Conservation (phyloP, 2,888 invertebrate genomes). For the Allygus modestus region DNA sequence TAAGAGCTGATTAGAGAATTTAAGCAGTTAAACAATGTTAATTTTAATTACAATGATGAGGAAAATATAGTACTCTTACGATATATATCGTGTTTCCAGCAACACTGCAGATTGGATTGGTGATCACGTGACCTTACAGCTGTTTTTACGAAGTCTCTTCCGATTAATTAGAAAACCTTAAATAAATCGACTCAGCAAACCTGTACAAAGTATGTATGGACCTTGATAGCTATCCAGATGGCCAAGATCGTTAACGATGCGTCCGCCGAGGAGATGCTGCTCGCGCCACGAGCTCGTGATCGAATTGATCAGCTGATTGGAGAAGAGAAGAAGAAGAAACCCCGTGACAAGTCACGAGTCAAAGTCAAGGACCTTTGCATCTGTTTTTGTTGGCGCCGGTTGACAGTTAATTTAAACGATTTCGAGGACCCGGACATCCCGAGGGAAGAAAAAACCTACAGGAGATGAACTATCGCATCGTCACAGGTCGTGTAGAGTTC, state of each 20-base stretch:
- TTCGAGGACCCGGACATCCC: slow-evolving; percentile 23
- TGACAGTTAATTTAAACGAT: slow-evolving; percentile 32
- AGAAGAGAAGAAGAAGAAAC: slow-evolving; percentile 1
- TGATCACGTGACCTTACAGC: too few relatives aligned
- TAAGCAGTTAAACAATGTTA: too few relatives aligned
- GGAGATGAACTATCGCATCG: slow-evolving; percentile 3
- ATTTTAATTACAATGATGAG: too few relatives aligned
- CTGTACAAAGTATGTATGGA: too few relatives aligned
- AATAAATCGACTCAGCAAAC: too few relatives aligned
- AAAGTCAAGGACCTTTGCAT: slow-evolving; percentile 43
- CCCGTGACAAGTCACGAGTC: slow-evolving; percentile 37
- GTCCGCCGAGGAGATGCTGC: neutral
- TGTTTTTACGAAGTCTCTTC: too few relatives aligned
- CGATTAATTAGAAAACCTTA: too few relatives aligned
- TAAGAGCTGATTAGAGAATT: too few relatives aligned
- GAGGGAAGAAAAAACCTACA: slow-evolving; percentile 1
- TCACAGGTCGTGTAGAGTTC: neutral
- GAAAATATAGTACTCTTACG: too few relatives aligned
- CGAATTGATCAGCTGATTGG: slow-evolving; percentile 45
- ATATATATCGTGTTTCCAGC: too few relatives aligned
- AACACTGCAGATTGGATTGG: too few relatives aligned
- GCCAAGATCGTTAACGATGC: slow-evolving; percentile 13
- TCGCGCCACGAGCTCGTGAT: slow-evolving; percentile 36
- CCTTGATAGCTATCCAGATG: slow-evolving; percentile 3
- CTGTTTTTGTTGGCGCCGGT: slow-evolving; percentile 40